Evolutionary conservation across 1,140 invertebrate species (phyloP).

Genomic region (Listronotus bonariensis): DNA sequence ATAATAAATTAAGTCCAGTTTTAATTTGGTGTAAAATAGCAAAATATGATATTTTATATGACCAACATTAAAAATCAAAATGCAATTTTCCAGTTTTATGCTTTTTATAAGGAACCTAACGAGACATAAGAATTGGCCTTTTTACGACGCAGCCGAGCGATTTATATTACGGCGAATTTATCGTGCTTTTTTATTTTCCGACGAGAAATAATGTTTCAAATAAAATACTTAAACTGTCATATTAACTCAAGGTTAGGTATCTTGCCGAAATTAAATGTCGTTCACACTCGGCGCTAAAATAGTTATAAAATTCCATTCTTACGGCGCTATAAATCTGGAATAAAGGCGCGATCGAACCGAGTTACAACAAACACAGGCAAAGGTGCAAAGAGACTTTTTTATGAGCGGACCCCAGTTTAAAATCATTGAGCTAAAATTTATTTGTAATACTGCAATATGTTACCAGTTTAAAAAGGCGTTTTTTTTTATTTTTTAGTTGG

Average conservation of each 20-base stretch:
- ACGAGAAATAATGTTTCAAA: constrained; percentile 41
- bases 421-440: no score
- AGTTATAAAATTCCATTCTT: constrained; percentile 38
- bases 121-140: constrained; percentile 46
- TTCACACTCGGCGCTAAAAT: constrained; percentile 38
- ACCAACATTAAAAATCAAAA: no score
- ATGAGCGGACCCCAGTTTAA: no score
- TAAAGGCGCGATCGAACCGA: not conserved
- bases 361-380: no score
- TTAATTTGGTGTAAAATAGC: no score
- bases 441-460: no score
- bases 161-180: constrained; percentile 49
- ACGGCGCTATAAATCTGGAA: constrained; percentile 9
- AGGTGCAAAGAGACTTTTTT: no score
- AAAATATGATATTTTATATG: no score
- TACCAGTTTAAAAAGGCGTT: no score
- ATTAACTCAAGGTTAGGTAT: constrained; percentile 40
- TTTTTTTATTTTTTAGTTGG: no score
- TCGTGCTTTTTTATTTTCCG: constrained; percentile 41
- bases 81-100: not conserved
- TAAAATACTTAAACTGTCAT: constrained; percentile 43
- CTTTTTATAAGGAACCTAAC: constrained; percentile 15
- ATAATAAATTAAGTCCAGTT: no score
- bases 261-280: constrained; percentile 39
- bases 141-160: constrained; percentile 33